Conservation (phyloP, 2,797 vertebrate species). For the Artibeus lituratus region DNA sequence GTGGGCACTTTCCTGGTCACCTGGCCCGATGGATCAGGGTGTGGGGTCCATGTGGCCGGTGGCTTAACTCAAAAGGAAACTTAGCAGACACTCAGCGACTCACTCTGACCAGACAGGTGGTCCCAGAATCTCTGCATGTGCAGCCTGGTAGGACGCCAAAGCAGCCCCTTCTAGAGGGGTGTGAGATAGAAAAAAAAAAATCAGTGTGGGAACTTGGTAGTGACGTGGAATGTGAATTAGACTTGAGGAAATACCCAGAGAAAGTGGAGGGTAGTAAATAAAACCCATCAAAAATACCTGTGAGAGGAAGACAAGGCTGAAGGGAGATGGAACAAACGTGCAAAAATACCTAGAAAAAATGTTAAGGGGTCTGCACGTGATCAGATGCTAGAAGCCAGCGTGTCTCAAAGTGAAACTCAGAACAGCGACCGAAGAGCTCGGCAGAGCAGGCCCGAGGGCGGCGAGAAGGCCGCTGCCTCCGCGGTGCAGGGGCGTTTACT, state of each 20-base stretch:
- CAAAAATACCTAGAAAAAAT: neutral
- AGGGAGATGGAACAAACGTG: neutral
- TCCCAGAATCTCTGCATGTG: neutral
- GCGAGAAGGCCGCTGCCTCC: neutral
- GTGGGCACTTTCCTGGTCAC: neutral
- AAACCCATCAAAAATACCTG: neutral
- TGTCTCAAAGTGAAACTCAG: neutral
- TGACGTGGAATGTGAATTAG: neutral
- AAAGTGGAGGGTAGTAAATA: neutral
- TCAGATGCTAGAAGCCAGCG: neutral
- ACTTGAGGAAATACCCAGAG: neutral
- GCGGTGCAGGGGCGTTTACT: no score
- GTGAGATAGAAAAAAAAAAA: neutral
- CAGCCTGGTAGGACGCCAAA: neutral
- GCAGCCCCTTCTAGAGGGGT: neutral
- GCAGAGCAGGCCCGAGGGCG: neutral
- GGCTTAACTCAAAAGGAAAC: conserved; percentile 7
- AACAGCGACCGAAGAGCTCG: no score
- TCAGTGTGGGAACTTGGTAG: neutral
- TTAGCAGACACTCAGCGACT: neutral
- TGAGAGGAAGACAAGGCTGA: neutral
- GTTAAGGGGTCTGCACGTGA: neutral
- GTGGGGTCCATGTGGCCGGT: neutral
- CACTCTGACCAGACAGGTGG: neutral
- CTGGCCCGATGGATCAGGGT: neutral